phyloP scores from a whole-genome alignment of 2,797 vertebrate genomes.

The Syndactyla subalaris region DNA sequence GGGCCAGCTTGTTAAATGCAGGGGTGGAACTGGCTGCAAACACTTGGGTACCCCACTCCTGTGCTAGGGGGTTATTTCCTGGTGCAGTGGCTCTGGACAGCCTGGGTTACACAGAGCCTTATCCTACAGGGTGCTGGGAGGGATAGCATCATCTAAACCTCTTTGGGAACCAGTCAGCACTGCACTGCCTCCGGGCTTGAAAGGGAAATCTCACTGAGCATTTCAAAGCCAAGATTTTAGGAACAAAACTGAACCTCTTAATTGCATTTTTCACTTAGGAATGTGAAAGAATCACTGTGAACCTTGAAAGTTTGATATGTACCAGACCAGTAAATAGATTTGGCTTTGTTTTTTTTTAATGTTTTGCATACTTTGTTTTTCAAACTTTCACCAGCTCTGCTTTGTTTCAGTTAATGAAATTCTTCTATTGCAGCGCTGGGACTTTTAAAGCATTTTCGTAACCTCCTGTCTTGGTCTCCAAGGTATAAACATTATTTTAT shows the following conservation, averaged over 20 bases:
- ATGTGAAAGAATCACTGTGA: slow-evolving; percentile 59
- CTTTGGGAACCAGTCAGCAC: neutral
- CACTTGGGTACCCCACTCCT: neutral
- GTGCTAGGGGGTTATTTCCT: neutral
- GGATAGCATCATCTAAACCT: neutral
- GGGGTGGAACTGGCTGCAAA: neutral
- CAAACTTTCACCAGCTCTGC: slow-evolving; percentile 76
- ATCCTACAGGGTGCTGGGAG: neutral
- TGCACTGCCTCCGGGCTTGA: neutral
- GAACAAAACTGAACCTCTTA: slow-evolving; percentile 30
- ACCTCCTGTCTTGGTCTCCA: slow-evolving; percentile 77
- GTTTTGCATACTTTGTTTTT: slow-evolving; percentile 74
- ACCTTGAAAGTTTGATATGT: slow-evolving; percentile 52
- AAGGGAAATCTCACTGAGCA: slow-evolving; percentile 12
- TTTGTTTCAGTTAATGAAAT: slow-evolving; percentile 83
- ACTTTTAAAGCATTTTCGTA: slow-evolving; percentile 80
- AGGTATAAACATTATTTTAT: slow-evolving; percentile 84
- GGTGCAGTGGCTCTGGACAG: neutral
- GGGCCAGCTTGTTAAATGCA: neutral
- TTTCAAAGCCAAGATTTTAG: slow-evolving; percentile 41
- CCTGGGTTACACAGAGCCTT: neutral
- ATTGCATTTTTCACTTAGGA: slow-evolving; percentile 57
- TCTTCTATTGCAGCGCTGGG: slow-evolving; percentile 78
- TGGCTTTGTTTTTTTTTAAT: slow-evolving; percentile 55
- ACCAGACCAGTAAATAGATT: slow-evolving; percentile 59